Evolutionary conservation across 2,888 invertebrate species (phyloP).

Genomic region (Dryadula phaetusa): DNA sequence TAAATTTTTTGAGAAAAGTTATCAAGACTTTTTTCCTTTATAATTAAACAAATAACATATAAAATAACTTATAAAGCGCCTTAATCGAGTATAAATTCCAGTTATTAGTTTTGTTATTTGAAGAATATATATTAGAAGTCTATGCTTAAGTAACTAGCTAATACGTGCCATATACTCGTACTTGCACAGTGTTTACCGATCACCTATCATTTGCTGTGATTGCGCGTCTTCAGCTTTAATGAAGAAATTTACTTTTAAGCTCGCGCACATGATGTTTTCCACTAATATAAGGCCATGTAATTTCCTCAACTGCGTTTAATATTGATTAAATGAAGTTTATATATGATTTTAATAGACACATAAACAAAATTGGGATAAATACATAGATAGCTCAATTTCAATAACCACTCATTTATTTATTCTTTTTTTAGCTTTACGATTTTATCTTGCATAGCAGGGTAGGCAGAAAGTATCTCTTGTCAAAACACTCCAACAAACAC

Average conservation of each 20-base stretch:
- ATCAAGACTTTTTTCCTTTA: no score
- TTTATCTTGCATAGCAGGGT: no score
- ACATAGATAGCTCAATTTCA: no score
- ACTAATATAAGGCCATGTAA: neutral
- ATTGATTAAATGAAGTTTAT: neutral
- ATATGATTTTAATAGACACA: neutral
- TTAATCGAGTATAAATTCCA: neutral
- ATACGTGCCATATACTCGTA: slow-evolving; percentile 52
- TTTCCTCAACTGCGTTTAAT: neutral
- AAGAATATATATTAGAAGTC: slow-evolving; percentile 41
- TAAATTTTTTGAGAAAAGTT: no score
- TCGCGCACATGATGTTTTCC: slow-evolving; percentile 5
- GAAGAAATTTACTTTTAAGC: slow-evolving; percentile 73
- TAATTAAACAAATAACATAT: no score
- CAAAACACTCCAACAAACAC: no score
- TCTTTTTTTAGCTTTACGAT: no score
- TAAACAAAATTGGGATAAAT: no score
- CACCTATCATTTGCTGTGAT: slow-evolving; percentile 72
- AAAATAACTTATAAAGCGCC: neutral
- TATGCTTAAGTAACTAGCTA: slow-evolving; percentile 52
- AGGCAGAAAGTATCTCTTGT: no score
- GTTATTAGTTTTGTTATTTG: slow-evolving; percentile 11
- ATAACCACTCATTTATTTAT: no score
- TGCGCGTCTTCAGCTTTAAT: slow-evolving; percentile 65
- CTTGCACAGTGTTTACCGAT: slow-evolving; percentile 50